Evolutionary conservation across 2,113 vertebrate genomes (phyloP).

Genomic region (cat (Felis catus)): DNA sequence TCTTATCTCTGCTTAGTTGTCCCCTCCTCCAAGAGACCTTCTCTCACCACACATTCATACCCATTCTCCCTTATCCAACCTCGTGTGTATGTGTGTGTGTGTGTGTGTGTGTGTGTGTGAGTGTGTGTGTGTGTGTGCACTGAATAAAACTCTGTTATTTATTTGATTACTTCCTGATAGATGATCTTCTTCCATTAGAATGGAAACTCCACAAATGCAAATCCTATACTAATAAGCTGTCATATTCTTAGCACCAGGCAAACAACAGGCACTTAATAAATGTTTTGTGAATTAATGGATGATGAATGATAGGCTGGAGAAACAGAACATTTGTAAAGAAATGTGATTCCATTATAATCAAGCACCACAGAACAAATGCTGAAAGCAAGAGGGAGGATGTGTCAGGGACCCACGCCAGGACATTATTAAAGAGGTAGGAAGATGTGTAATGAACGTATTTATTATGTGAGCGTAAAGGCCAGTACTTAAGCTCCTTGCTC

Average conservation of each 20-base stretch:
- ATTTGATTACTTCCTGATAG: neutral
- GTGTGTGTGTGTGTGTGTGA: neutral
- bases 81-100: too few species aligned
- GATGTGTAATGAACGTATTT: slow-evolving; percentile 49
- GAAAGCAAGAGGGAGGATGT: neutral
- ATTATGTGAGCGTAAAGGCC: slow-evolving; percentile 57
- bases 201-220: neutral
- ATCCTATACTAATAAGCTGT: neutral
- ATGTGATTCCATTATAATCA: slow-evolving; percentile 55
- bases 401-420: neutral
- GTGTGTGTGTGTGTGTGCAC: neutral
- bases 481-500: slow-evolving; percentile 16
- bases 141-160: neutral
- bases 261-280: slow-evolving; percentile 56
- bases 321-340: slow-evolving; percentile 35
- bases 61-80: neutral
- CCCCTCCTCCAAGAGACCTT: neutral
- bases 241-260: neutral
- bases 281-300: slow-evolving; percentile 40
- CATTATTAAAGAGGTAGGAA: slow-evolving; percentile 21
- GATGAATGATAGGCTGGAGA: slow-evolving; percentile 20
- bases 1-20: neutral
- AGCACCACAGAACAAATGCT: neutral
- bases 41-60: neutral
- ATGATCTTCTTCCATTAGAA: neutral